These are phyloP conservation scores for Parazoanthus swiftii DNA, from an alignment of 92 coral and sea anemone species.

Conservation along the genomic window DNA sequence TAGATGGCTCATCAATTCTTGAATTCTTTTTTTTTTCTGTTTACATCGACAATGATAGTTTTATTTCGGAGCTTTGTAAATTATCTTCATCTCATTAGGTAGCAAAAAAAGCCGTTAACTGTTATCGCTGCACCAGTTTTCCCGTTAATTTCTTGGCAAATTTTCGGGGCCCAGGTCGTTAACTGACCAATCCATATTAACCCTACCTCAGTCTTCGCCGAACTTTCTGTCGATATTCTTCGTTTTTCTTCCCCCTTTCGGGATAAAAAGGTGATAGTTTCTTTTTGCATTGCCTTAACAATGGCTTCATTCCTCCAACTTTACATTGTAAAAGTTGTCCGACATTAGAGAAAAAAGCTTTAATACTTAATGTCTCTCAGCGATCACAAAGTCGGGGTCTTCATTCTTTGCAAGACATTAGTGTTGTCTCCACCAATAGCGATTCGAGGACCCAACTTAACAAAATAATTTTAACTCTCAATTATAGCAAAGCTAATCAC, in stretches of 20 bases:
- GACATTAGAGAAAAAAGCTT: slow-evolving; percentile 38
- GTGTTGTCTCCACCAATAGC: slow-evolving; percentile 8
- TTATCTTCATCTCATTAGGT: slow-evolving; percentile 39
- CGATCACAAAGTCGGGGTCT: slow-evolving; percentile 48
- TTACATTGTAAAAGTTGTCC: slow-evolving; percentile 46
- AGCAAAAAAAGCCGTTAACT: slow-evolving; percentile 37
- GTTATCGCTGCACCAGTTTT: background rate
- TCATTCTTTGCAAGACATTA: slow-evolving; percentile 5
- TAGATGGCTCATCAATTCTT: background rate
- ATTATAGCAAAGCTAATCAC: slow-evolving; percentile 24
- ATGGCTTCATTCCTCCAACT: slow-evolving; percentile 51
- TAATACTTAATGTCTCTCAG: slow-evolving; percentile 55
- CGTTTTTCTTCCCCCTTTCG: slow-evolving; percentile 59
- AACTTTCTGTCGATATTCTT: slow-evolving; percentile 47
- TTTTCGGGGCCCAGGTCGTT: background rate
- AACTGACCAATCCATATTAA: background rate
- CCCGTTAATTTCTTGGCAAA: slow-evolving; percentile 29
- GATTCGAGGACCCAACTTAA: background rate
- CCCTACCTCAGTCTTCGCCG: slow-evolving; percentile 63
- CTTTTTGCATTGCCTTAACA: slow-evolving; percentile 49
- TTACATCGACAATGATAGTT: slow-evolving; percentile 24
- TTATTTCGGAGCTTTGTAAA: slow-evolving; percentile 27
- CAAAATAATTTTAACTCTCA: slow-evolving; percentile 35
- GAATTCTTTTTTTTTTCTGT: background rate
- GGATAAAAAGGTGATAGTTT: slow-evolving; percentile 68